phyloP scores from a whole-genome alignment of 2,113 vertebrate genomes.

The Sylvia atricapilla region DNA sequence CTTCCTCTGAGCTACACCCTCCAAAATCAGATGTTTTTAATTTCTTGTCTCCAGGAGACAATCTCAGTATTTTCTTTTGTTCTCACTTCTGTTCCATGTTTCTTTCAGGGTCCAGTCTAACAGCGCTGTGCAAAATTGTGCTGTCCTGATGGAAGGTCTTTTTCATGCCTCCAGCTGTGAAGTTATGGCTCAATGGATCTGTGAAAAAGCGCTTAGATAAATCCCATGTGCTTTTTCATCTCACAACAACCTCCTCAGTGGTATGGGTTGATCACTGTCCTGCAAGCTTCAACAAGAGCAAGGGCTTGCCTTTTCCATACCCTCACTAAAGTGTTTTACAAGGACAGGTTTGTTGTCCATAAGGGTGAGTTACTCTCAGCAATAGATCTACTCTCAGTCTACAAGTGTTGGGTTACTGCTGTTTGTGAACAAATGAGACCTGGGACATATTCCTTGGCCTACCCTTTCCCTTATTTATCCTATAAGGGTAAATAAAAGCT shows the following conservation, averaged over 20 bases:
- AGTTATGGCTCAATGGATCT: not conserved
- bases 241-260: not conserved
- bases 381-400: not conserved
- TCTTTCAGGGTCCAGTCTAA: constrained; percentile 11
- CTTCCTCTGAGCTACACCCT: not conserved
- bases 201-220: constrained; percentile 34
- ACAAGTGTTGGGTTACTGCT: not conserved
- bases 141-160: not conserved
- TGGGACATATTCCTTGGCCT: not conserved
- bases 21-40: not conserved
- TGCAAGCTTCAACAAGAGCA: not conserved
- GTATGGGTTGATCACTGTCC: not conserved
- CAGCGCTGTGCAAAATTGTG: constrained; percentile 35
- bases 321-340: not conserved
- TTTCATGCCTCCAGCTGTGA: constrained; percentile 29
- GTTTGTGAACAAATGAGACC: not conserved
- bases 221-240: not conserved
- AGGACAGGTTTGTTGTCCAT: not conserved
- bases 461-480: not conserved
- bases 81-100: not conserved
- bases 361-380: not conserved
- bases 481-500: not conserved
- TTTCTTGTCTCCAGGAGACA: not conserved
- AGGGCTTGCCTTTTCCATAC: not conserved
- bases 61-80: not conserved